Base-by-base conservation (phyloP, 2,113 vertebrate species). In the Oncorhynchus keta region DNA sequence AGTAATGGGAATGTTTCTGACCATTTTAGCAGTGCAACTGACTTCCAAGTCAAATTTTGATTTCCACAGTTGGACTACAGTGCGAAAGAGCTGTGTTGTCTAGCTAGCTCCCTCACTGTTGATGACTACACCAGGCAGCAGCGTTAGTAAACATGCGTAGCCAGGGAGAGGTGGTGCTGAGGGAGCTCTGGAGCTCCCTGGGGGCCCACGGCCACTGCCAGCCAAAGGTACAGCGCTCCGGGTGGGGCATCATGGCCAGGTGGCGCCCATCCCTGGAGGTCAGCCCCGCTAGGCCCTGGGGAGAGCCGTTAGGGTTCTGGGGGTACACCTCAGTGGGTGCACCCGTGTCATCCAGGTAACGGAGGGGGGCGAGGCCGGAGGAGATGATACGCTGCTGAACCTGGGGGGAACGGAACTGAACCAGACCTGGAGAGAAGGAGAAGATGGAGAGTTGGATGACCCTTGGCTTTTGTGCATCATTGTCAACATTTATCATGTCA, bases 131-230 rank as follows among this genome's bases (percentile, higher is more conserved):
- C 96, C 96, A 97, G 26, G 87, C 85, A 3, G 91, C 87, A n/a
- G 96, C 95, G 0, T 97, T 97, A 22, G 87, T 84, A 85, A 97
- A 97, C 87, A 97, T 94, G 24, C 89, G 90, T 3, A 95, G 85
- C 97, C 97, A 97, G 0, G 96, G 96, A 0, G 95, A 96, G 0
- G 90, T 84, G 2, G 83, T 66, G 59, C 59, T 22, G 20, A 96
- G 85, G n/a, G 91, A 85, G 1, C 74, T 16, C 0, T 89, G 87
- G 78, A 95, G 86, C 69, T 84, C 75, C 11, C 75, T 76, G 0
- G 95, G 94, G 45, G 93, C 91, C 96, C 96, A 97, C 0, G 95
- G 90, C 96, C 96, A 97, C 86, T 97, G 97, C 97, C 97, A 97
- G n/a, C 86, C 84, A 59, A 95, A 85, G 74, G 96, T 95, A 1